Evolutionary conservation across 1,140 invertebrate species (phyloP).

Genomic region (Triops cancriformis): DNA sequence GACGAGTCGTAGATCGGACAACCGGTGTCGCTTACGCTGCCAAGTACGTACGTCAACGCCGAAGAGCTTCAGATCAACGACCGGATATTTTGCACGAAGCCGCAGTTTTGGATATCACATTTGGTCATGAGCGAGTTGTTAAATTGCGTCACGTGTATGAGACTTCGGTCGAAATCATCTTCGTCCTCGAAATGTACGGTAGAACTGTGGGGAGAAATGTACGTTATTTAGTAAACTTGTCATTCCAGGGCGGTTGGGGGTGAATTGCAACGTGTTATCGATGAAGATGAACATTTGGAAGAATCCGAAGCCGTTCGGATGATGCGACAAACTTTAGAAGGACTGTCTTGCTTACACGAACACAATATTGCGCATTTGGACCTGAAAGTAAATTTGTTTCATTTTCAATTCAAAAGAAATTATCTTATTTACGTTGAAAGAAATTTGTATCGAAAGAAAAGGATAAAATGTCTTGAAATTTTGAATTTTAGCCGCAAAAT

Average conservation of each 20-base stretch:
- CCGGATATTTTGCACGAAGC: constrained; percentile 83
- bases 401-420: background rate
- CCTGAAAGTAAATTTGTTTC: constrained; percentile 57
- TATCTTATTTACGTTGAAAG: background rate
- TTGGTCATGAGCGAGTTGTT: constrained; percentile 68
- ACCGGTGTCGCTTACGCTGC: constrained; percentile 82
- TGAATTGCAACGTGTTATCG: constrained; percentile 81
- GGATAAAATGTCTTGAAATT: background rate
- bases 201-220: background rate
- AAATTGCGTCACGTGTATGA: constrained; percentile 80
- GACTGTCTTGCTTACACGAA: constrained; percentile 75
- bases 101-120: constrained; percentile 73
- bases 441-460: background rate
- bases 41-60: constrained; percentile 84
- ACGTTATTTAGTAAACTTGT: background rate
- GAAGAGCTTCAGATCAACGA: constrained; percentile 66
- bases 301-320: constrained; percentile 67
- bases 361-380: constrained; percentile 85
- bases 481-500: constrained; percentile 45
- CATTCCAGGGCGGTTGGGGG: constrained; percentile 67
- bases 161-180: constrained; percentile 68
- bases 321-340: constrained; percentile 78
- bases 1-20: constrained; percentile 71
- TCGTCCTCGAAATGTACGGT: constrained; percentile 77
- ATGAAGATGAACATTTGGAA: constrained; percentile 73